phyloP scores from a whole-genome alignment of 2,113 vertebrate species.

The Oncorhynchus keta region DNA sequence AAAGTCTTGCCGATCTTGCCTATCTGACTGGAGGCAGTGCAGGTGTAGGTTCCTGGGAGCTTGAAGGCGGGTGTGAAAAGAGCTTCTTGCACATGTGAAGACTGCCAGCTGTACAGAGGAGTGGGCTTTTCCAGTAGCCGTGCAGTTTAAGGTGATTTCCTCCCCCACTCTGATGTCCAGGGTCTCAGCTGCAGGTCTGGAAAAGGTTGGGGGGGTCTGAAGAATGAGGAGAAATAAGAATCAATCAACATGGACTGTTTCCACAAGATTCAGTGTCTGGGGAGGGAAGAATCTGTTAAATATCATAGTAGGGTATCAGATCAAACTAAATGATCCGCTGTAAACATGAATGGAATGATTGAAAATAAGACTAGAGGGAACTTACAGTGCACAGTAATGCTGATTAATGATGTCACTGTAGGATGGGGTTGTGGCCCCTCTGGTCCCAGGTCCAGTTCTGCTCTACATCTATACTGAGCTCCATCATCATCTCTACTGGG shows the following conservation, averaged over 20 bases:
- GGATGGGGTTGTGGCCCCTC: background rate
- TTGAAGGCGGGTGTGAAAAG: constrained; percentile 5
- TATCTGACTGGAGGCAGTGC: constrained; percentile 44
- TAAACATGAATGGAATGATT: background rate
- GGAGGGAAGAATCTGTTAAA: background rate
- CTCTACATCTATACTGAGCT: constrained; percentile 55
- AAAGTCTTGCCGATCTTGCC: constrained; percentile 52
- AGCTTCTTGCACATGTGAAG: background rate
- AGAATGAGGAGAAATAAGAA: constrained; percentile 1
- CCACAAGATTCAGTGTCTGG: too few relatives aligned
- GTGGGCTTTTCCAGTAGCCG: constrained; percentile 58
- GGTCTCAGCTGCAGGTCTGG: constrained; percentile 16
- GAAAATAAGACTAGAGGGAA: background rate
- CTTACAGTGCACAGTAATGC: background rate
- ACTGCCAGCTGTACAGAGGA: constrained; percentile 52
- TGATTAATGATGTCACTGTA: background rate
- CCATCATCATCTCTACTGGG: constrained; percentile 36
- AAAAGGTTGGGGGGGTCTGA: constrained; percentile 60
- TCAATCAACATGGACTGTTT: too few relatives aligned
- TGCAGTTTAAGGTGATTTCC: constrained; percentile 52
- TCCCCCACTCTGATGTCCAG: constrained; percentile 1
- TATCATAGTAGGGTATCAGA: background rate
- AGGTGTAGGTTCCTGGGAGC: constrained; percentile 57
- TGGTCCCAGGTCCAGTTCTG: constrained; percentile 47
- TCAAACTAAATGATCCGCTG: background rate